phyloP scores from a whole-genome alignment of 2,888 invertebrate species.

The Falcaria lacertinaria region DNA sequence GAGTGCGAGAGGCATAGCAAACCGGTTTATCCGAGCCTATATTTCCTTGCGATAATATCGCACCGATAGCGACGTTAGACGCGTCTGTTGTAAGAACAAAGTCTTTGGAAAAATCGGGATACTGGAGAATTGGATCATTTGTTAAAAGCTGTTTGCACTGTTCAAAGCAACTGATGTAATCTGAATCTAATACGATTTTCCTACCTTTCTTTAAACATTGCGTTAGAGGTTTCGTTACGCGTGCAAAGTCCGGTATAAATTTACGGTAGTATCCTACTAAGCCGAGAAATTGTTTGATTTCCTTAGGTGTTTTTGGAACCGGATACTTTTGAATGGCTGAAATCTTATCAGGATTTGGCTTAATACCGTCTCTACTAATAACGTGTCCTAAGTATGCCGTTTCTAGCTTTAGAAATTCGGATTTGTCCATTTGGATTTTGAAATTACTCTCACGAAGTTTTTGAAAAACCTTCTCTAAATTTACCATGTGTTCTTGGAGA shows the following conservation, averaged over 20 bases:
- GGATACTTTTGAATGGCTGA: conserved; percentile 21
- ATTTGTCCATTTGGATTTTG: conserved; percentile 27
- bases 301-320: conserved; percentile 21
- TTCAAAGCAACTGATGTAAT: conserved; percentile 17
- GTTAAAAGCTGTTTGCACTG: conserved; percentile 16
- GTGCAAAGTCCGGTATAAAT: conserved; percentile 27
- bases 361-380: conserved; percentile 21
- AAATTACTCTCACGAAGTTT: conserved; percentile 20
- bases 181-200: too few species aligned
- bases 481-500: conserved; percentile 22
- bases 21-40: conserved; percentile 14
- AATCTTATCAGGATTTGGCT: conserved; percentile 27
- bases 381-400: conserved; percentile 22
- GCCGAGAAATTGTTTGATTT: conserved; percentile 26
- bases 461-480: conserved; percentile 20
- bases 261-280: conserved; percentile 26
- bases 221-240: conserved; percentile 17
- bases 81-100: conserved; percentile 31
- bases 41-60: conserved; percentile 22
- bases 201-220: too few species aligned
- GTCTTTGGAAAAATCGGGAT: conserved; percentile 32
- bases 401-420: conserved; percentile 22
- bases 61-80: conserved; percentile 27
- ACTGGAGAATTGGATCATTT: conserved; percentile 33
- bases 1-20: conserved; percentile 18